A percentile compares a stretch with the other conserved stretches of the same genome.
These are phyloP conservation scores for Cryptus armator DNA, from an alignment of 2,888 invertebrate species.

Conservation along the genomic window DNA sequence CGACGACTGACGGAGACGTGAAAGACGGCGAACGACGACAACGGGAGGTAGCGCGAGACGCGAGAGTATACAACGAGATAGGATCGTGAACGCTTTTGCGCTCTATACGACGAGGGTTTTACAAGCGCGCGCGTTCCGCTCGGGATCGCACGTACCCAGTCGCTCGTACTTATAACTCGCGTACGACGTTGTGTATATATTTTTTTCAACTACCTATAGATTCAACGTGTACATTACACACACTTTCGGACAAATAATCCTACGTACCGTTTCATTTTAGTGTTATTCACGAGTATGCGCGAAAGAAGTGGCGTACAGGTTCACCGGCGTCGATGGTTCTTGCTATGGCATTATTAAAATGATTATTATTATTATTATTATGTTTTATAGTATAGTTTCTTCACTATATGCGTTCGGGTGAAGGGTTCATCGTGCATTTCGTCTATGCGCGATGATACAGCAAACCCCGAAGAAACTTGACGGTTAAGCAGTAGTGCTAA, in stretches of 20 bases:
- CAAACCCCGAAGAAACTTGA: conserved; percentile 18
- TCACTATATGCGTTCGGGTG: background rate
- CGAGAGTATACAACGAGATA: conserved; percentile 32
- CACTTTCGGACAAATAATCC: background rate
- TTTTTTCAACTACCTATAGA: conserved; percentile 1
- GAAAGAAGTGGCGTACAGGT: conserved; percentile 8
- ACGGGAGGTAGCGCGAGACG: conserved; percentile 35
- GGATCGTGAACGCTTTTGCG: conserved; percentile 49
- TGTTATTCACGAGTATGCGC: background rate
- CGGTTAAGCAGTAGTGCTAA: conserved; percentile 20
- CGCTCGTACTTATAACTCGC: background rate
- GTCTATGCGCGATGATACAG: background rate
- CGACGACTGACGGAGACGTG: conserved; percentile 33
- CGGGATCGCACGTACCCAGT: conserved; percentile 44
- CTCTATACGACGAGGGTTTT: conserved; percentile 38
- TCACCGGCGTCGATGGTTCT: conserved; percentile 2
- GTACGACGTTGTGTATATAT: background rate
- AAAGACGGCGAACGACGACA: conserved; percentile 37
- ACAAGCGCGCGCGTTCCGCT: conserved; percentile 61
- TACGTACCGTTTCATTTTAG: conserved; percentile 33
- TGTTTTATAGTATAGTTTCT: background rate
- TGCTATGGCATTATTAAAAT: background rate
- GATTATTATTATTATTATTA: background rate
- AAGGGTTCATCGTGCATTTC: conserved; percentile 9
- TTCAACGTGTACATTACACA: background rate